Conservation (phyloP, 2,113 vertebrate species). For the Malurus melanocephalus region DNA sequence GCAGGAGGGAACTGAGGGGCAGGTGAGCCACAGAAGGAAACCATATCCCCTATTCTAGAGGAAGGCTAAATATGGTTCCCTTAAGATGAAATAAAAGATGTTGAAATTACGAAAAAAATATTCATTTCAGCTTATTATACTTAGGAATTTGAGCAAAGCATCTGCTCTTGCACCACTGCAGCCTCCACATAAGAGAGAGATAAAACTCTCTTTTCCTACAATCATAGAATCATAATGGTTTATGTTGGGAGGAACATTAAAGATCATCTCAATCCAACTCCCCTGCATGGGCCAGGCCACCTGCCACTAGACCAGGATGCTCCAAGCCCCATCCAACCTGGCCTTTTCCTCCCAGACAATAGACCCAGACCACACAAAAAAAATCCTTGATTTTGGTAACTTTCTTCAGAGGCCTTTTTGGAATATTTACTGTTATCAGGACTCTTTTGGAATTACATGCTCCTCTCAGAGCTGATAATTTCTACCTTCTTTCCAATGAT, state of each 20-base stretch:
- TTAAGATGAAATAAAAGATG: neutral
- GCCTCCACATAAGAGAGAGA: neutral
- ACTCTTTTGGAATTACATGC: neutral
- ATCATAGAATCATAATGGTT: neutral
- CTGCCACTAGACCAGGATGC: neutral
- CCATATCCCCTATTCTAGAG: neutral
- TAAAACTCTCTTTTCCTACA: neutral
- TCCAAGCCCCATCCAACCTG: neutral
- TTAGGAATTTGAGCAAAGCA: neutral
- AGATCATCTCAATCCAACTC: neutral
- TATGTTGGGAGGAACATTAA: neutral
- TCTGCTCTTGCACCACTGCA: neutral
- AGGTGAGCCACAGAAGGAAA: too few relatives aligned
- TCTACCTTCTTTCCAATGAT: neutral
- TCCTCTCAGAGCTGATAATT: neutral
- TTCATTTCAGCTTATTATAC: neutral
- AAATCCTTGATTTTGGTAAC: neutral
- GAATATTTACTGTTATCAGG: neutral
- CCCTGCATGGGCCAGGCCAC: neutral
- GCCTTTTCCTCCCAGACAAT: neutral
- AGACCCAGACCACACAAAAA: neutral
- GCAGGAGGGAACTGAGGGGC: too few relatives aligned
- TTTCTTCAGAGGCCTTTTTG: neutral
- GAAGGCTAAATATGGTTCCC: neutral
- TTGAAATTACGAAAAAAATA: neutral